Conservation (phyloP, 2,797 vertebrate genomes). For the Gobio occitaniae region DNA sequence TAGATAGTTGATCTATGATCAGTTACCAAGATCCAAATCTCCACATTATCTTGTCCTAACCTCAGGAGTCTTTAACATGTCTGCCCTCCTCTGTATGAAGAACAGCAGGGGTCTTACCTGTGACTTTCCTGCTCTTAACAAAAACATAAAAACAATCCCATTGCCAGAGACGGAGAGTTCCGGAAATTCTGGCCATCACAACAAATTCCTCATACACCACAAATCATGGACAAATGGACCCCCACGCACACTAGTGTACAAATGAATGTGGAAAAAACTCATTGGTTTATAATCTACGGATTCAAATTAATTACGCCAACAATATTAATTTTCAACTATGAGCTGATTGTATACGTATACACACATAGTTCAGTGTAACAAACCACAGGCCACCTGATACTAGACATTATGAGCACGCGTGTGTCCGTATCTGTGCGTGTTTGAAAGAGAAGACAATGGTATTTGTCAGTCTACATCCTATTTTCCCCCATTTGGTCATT, state of each 20-base stretch:
- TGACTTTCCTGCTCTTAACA: constrained; percentile 11
- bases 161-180: constrained; percentile 10
- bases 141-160: constrained; percentile 34
- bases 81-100: constrained; percentile 1
- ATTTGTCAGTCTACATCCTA: constrained; percentile 51
- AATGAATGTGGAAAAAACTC: background rate
- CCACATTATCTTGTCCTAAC: constrained; percentile 4
- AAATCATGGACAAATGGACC: constrained; percentile 12
- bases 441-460: constrained; percentile 50
- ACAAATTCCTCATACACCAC: constrained; percentile 36
- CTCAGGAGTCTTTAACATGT: background rate
- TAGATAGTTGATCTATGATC: constrained; percentile 15
- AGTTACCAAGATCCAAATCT: constrained; percentile 11
- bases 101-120: constrained; percentile 19
- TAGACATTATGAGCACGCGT: background rate
- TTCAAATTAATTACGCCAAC: no score
- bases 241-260: background rate
- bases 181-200: constrained; percentile 12
- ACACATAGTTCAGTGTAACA: background rate
- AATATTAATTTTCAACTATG: background rate
- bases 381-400: constrained; percentile 1
- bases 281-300: background rate
- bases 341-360: background rate
- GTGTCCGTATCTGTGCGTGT: constrained; percentile 15
- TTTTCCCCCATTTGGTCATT: constrained; percentile 52